phyloP scores from a whole-genome alignment of 2,888 invertebrate genomes.

The Heliothis peltigera region DNA sequence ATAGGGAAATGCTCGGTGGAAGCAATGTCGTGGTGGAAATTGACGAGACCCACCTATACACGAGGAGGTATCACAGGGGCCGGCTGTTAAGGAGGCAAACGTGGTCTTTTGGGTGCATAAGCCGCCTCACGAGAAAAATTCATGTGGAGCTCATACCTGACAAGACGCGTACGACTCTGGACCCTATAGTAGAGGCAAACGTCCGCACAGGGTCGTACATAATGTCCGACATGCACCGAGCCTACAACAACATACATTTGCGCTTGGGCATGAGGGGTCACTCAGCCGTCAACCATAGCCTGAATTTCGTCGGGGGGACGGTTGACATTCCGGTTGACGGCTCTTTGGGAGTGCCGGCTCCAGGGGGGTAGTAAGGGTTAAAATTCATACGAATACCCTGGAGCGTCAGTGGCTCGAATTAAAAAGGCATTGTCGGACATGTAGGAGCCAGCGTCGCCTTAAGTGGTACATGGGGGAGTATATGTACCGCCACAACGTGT shows the following conservation, averaged over 20 bases:
- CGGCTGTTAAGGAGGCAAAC: not conserved
- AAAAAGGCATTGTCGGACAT: slow-evolving; percentile 46
- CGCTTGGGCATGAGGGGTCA: not conserved
- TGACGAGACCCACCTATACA: not conserved
- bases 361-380: not conserved
- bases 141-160: not conserved
- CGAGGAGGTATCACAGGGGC: not conserved
- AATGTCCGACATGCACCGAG: not conserved
- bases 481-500: slow-evolving; percentile 49
- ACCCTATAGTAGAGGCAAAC: not conserved
- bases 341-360: slow-evolving; percentile 1
- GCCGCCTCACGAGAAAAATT: not conserved
- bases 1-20: not conserved
- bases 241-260: not conserved
- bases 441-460: slow-evolving; percentile 24
- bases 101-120: not conserved
- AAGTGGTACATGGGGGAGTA: slow-evolving; percentile 54
- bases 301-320: slow-evolving; percentile 3
- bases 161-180: not conserved
- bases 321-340: not conserved
- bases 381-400: slow-evolving; percentile 22
- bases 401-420: slow-evolving; percentile 38
- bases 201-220: not conserved
- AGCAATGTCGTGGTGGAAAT: not conserved
- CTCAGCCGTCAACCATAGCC: slow-evolving; percentile 6